phyloP scores from a whole-genome alignment of 2,113 vertebrate genomes.

The Vidua chalybeata region DNA sequence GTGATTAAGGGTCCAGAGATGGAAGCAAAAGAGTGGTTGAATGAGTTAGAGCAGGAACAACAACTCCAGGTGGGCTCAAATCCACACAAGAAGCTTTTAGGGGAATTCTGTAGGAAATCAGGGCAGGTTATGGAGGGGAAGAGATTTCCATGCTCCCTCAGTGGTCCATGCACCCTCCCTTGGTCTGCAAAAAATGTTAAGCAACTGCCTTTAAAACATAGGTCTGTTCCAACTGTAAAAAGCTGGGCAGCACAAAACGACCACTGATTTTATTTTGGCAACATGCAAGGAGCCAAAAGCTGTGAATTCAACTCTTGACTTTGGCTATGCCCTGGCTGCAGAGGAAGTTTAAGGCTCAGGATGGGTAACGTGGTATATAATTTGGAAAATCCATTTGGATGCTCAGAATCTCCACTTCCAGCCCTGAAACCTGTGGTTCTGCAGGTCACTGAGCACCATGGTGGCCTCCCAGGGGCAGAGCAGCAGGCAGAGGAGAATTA shows the following conservation, averaged over 20 bases:
- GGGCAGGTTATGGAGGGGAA: background rate
- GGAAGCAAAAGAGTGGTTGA: background rate
- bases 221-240: background rate
- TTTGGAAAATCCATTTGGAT: background rate
- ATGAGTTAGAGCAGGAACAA: background rate
- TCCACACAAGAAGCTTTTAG: background rate
- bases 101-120: background rate
- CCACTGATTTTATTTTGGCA: background rate
- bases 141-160: background rate
- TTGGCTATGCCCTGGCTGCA: background rate
- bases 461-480: background rate
- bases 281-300: background rate
- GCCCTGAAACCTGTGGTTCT: background rate
- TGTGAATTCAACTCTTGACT: background rate
- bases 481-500: background rate
- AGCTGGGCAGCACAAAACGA: background rate
- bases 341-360: background rate
- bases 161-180: background rate
- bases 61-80: background rate
- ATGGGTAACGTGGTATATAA: rapidly evolving
- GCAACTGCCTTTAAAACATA: background rate
- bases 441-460: background rate
- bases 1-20: slow-evolving; percentile 2
- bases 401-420: background rate
- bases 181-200: background rate